Conservation (phyloP, 1,140 invertebrate species). For the Drosophila teissieri region DNA sequence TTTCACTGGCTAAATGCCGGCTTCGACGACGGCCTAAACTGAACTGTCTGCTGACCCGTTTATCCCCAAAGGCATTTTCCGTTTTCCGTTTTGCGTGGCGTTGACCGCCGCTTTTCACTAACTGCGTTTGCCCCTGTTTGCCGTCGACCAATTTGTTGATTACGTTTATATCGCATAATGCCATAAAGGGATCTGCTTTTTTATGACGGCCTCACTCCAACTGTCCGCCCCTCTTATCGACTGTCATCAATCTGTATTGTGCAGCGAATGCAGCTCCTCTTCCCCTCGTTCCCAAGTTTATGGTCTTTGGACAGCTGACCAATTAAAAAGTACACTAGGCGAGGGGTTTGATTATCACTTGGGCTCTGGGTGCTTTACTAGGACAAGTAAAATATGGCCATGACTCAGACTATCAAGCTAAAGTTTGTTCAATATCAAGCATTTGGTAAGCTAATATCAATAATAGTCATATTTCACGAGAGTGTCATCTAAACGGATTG, state of each 20-base stretch:
- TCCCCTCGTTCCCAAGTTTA: not conserved
- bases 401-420: not conserved
- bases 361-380: constrained; percentile 2
- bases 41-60: constrained; percentile 77
- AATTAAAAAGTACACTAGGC: constrained; percentile 56
- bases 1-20: constrained; percentile 51
- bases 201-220: constrained; percentile 50
- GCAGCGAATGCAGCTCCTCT: constrained; percentile 15
- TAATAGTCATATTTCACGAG: not conserved
- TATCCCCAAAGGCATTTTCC: constrained; percentile 54
- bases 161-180: constrained; percentile 50
- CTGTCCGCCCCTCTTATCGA: constrained; percentile 36
- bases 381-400: not conserved
- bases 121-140: constrained; percentile 13
- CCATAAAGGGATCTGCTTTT: constrained; percentile 44
- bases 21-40: constrained; percentile 23
- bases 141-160: constrained; percentile 43
- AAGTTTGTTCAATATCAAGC: not conserved
- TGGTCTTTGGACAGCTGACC: constrained; percentile 36
- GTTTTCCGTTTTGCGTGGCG: constrained; percentile 17
- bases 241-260: constrained; percentile 44
- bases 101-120: constrained; percentile 15
- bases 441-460: not conserved
- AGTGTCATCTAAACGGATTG: constrained; percentile 36
- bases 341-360: constrained; percentile 28